phyloP scores from a whole-genome alignment of 2,797 vertebrate genomes.

The Nyctibius grandis region DNA sequence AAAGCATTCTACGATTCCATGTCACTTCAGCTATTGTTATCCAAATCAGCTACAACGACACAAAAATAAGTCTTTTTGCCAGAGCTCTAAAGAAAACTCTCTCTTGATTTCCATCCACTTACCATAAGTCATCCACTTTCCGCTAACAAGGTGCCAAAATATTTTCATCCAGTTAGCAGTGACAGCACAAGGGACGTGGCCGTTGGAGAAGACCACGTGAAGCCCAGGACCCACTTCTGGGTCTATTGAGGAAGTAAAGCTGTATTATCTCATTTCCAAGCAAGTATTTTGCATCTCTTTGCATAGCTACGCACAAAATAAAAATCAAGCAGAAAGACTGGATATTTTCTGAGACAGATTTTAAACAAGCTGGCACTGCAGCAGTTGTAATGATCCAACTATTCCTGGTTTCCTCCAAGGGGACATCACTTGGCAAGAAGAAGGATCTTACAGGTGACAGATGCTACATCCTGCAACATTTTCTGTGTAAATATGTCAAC shows the following conservation, averaged over 20 bases:
- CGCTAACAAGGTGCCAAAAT: not conserved
- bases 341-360: not conserved
- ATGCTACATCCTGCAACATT: not conserved
- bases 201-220: not conserved
- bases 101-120: too few relatives aligned
- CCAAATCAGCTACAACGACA: not conserved
- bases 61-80: not conserved
- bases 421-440: not conserved
- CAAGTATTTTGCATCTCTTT: not conserved
- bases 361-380: not conserved
- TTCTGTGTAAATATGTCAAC: not conserved
- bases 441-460: not conserved
- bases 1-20: too few relatives aligned
- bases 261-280: not conserved
- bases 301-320: not conserved
- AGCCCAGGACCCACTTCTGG: not conserved
- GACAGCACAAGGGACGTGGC: not conserved
- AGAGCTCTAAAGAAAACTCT: not conserved
- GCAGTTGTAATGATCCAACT: not conserved
- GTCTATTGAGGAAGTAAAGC: not conserved
- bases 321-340: not conserved
- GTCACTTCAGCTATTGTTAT: not conserved
- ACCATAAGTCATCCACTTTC: not conserved
- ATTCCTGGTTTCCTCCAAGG: not conserved
- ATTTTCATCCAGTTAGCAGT: not conserved